Evolutionary conservation across 2,888 invertebrate species (phyloP), one percentile per base, ranked within the genome.

Genomic region (Tachina lurida): DNA sequence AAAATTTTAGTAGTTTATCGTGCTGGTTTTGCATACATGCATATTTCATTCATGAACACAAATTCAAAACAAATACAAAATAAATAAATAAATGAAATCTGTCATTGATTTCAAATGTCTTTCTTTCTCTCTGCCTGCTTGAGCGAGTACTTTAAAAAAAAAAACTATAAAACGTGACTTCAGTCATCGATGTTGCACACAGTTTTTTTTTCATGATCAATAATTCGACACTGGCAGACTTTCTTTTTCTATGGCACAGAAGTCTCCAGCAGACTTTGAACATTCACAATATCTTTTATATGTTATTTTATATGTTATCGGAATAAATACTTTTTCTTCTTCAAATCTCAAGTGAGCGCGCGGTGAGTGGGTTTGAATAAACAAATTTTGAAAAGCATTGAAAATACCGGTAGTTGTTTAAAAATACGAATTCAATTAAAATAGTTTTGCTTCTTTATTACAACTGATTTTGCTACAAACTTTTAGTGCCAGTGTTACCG

Each of bases 121-220:
- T 41, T 22, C 19, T 43, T 41, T 60, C 65, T 13, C 41, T 10
- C 39, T 52, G n/a, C 45, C 45, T 67, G 73, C 17, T 41, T 54
- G 31, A 58, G n/a, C n/a, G 19, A 63, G 63, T 52, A 70, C 56
- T 56, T n/a, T 31, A 10, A 47, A 49, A 62, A 67, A 10, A 47
- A 49, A 62, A 67, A 22, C 22, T 49, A n/a, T 19, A 79, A 84
- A 84, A 84, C 84, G 84, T 84, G 84, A 84, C 84, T 79, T 70
- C 13, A 70, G 47, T n/a, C 43, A 56, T 84, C 31, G 74, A 54
- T 15, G 41, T n/a, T 71, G 45, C 47, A 22, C 17, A 47, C 60
- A 43, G 9, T 47, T 52, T 54, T 41, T 43, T 62, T 47, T 56
- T 31, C 45, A 12, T 63, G 17, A 74, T 68, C 60, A 75, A 60